Base-by-base conservation (phyloP, 2,888 invertebrate genomes). In the Blastobasis adustella region DNA sequence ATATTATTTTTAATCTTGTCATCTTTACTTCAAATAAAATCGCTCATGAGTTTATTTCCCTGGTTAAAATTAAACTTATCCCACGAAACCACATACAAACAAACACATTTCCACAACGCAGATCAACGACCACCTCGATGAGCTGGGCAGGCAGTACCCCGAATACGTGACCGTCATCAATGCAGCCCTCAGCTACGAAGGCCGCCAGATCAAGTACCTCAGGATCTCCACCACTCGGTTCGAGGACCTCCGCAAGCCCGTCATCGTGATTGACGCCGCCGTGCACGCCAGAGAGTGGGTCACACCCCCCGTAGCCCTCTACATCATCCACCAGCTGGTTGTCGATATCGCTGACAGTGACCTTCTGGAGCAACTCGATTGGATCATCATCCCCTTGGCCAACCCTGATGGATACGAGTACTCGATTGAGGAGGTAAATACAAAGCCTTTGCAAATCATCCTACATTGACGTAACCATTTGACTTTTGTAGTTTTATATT, bases 361-460 rank as follows among this genome's bases (percentile, higher is more conserved):
- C 23, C 67, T 94, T 8, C 80, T 91, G 10, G 79, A 91, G 6
- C 71, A 80, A 37, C 85, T 93, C 47, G 93, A 94, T 68, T 94
- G 93, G 92, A 81, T 90, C 61, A 90, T 93, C 54, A 79, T 94
- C 40, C 94, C 94, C 0, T 70, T 91, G 45, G 79, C 91, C 10
- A 94, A 94, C 72, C 93, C 94, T 8, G 94, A 94, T 67, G 94
- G 94, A n/a, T 94, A 94, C 62, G 92, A 91, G 65, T 93, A 89
- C 75, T 89, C 92, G 0, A 88, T 90, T 54, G 73, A 82, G 1
- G 74, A 72, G 69, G 90, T 90, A 79, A 79, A 71, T 62, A 42
- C 50, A n/a, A n/a, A n/a, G 45, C 10, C 46, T 40, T 54, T 10
- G 49, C 38, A 39, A 45, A 43, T 23, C 23, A 2, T 23, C 23